Base-by-base conservation (phyloP, 2,888 invertebrate genomes). In the Drosophila cognata region DNA sequence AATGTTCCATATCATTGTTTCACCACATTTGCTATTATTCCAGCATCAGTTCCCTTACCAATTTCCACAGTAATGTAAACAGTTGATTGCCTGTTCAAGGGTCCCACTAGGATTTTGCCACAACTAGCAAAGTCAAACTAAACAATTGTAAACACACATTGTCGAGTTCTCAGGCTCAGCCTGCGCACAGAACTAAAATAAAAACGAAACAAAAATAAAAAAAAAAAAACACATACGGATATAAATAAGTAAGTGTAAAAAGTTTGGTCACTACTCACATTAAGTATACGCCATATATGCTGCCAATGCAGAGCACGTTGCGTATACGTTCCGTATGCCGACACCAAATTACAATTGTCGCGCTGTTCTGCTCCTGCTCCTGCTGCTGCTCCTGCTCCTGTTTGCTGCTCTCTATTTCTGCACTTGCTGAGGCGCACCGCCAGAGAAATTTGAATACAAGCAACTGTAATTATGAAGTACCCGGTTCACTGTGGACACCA, bases 381-480 rank as follows among this genome's bases (percentile, higher is more conserved):
- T 28, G 35, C 53, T 35, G 10, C 53, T 28, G 25, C 28, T 46
- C 53, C 35, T 41, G 55, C 33, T 35, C 50, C 38, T 48, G 21
- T 50, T 28, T 29, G 28, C 62, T 38, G 55, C 50, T 35, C 16
- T 21, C 31, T 25, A 25, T 21, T 16, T 11, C 25, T 25, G 48
- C 16, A n/a, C 29, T 16, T 33, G 56, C 28, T 53, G 66, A 64
- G 78, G 68, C 56, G 46, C 58, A 65, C 75, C 75, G 67, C 71
- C 71, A 68, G 71, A 79, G 55, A 71, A 84, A 77, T 89, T 89
- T 89, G 74, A 89, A 84, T 84, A 77, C 85, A 70, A 77, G 70
- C 85, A 74, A 73, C 74, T 80, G 70, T 77, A 88, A 84, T 85
- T 85, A 85, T 88, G 73, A 89, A 88, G 88, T 79, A 71, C 68